Evolutionary conservation across 2,113 vertebrate genomes (phyloP), one percentile per base, ranked within the genome.

Genomic region (Eonycteris spelaea): DNA sequence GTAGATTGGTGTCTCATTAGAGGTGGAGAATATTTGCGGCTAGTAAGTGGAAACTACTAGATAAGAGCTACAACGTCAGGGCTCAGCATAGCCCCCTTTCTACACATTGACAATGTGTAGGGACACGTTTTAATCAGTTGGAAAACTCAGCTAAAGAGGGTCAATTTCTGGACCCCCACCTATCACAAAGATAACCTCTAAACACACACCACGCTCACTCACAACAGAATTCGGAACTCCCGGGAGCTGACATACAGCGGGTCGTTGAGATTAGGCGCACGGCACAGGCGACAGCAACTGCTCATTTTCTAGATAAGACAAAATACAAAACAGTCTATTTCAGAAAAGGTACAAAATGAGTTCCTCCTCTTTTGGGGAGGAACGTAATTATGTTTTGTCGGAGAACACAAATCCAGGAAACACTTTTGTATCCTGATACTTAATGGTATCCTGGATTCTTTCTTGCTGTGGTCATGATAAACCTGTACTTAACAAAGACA

Each of bases 291-390:
- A 85, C 91, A 80, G 90, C 97, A 97, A 95, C 63, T 86, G 97
- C 95, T 96, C 97, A 95, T 96, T 98, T 97, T 92, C 93, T 70
- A 97, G 91, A 97, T 67, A 5, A 97, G 87, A 97, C 96, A 95
- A 97, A 97, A 97, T 92, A 93, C 75, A 98, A 98, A 98, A 93
- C 53, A 97, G 92, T 83, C 22, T 97, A 93, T 98, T 98, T 98
- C 96, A 97, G 97, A 97, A 74, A 88, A 89, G 96, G 98, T 95
- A 97, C 86, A 93, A 96, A 96, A 71, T 83, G 96, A 97, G 95
- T 35, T 55, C 74, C n/a, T n/a, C 90, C 89, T 79, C 53, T 59
- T 98, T 98, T 96, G 74, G 94, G 95, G 86, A 98, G 43, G 93
- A 98, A 98, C 40, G 94, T 96, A 97, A 97, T 95, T 97, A 75